These are phyloP conservation scores for Drosophila emarginata DNA, from an alignment of 2,888 invertebrate genomes.

Conservation along the genomic window DNA sequence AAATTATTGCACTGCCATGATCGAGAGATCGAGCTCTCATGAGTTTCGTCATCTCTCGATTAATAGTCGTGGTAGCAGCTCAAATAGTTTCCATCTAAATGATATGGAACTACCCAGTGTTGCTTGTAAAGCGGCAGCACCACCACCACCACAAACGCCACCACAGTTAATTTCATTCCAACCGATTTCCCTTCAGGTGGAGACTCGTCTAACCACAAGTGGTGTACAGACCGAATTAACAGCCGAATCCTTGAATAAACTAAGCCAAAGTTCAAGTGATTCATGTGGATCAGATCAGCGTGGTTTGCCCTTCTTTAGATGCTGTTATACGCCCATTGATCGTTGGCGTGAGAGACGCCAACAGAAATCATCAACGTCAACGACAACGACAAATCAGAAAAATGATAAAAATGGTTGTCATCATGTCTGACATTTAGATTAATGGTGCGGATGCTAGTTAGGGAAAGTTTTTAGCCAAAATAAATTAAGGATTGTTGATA, in stretches of 20 bases:
- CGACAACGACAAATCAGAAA: constrained; percentile 37
- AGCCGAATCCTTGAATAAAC: constrained; percentile 70
- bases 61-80: constrained; percentile 53
- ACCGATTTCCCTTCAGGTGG: constrained; percentile 54
- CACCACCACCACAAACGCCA: constrained; percentile 22
- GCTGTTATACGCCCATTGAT: constrained; percentile 82
- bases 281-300: constrained; percentile 58
- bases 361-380: constrained; percentile 33
- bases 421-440: constrained; percentile 70
- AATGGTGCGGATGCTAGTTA: background rate
- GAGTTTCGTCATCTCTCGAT: constrained; percentile 80
- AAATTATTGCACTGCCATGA: constrained; percentile 81
- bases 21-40: constrained; percentile 79
- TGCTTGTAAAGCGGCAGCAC: constrained; percentile 75
- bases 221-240: constrained; percentile 81
- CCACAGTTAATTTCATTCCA: constrained; percentile 26
- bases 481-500: background rate
- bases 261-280: constrained; percentile 63
- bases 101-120: constrained; percentile 77
- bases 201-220: constrained; percentile 79
- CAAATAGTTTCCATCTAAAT: constrained; percentile 76
- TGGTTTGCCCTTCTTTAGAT: constrained; percentile 80
- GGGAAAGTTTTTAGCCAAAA: constrained; percentile 1
- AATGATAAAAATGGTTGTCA: constrained; percentile 46
- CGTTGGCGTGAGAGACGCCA: constrained; percentile 76